Percentiles rank a stretch among this genome's conserved stretches.
Conservation (phyloP, 2,797 vertebrate genomes). For the Rhynchonycteris naso region DNA sequence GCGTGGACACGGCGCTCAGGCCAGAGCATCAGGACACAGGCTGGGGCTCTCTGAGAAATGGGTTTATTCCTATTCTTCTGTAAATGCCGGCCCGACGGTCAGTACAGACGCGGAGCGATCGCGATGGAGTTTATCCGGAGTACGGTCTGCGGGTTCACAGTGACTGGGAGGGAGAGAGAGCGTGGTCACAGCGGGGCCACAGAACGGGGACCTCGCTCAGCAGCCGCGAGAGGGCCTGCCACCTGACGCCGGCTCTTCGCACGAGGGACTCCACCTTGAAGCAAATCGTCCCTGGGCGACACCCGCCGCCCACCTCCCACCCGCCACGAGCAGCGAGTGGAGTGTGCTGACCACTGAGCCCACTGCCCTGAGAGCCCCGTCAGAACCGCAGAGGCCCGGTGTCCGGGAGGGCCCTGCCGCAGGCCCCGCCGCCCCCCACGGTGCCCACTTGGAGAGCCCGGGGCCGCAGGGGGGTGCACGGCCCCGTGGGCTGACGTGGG, state of each 20-base stretch:
- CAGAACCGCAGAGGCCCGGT: not conserved
- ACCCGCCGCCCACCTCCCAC: not conserved
- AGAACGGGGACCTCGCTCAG: not conserved
- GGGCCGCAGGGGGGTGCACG: rapidly evolving
- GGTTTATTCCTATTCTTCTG: not conserved
- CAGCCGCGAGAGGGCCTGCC: not conserved
- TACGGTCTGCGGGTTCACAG: constrained; percentile 90
- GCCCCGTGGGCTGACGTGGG: not conserved
- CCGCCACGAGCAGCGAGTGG: rapidly evolving
- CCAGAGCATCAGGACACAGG: not conserved
- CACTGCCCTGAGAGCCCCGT: not conserved
- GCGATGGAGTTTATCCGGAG: constrained; percentile 94
- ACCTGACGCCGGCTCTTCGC: rapidly evolving
- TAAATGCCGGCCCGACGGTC: not conserved
- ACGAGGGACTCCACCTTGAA: not conserved
- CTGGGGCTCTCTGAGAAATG: not conserved
- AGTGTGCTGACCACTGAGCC: not conserved
- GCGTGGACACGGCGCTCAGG: too few relatives aligned
- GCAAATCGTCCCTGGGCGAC: not conserved
- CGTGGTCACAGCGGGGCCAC: not conserved
- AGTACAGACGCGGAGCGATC: constrained; percentile 88
- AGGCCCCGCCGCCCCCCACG: rapidly evolving
- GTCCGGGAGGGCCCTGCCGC: rapidly evolving
- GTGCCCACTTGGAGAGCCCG: not conserved
- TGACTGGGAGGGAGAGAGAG: constrained; percentile 84